A percentile compares a stretch with the other conserved stretches of the same genome.
Conservation (phyloP, 2,888 invertebrate species). For the Cheilosia urbana region DNA sequence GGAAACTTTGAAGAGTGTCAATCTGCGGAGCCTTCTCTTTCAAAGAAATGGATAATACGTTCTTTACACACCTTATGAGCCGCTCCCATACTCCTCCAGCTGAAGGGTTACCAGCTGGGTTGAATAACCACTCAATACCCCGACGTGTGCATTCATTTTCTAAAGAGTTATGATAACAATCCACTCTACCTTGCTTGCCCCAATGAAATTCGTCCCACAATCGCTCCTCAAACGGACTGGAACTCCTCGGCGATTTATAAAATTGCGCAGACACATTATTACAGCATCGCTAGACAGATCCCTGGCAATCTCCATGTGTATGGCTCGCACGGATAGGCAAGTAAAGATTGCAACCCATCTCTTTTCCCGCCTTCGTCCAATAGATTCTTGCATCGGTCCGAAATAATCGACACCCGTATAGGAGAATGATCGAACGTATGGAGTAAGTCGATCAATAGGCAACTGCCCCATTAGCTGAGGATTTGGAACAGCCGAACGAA, state of each 20-base stretch:
- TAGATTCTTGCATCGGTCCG: conserved; percentile 60
- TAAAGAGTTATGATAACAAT: conserved; percentile 24
- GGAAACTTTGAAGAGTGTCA: conserved; percentile 57
- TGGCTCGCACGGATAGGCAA: conserved; percentile 48
- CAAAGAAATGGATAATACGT: conserved; percentile 53
- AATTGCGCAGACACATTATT: conserved; percentile 50
- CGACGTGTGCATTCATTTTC: conserved; percentile 35
- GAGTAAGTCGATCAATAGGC: conserved; percentile 61
- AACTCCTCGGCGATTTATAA: conserved; percentile 56
- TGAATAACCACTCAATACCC: conserved; percentile 70
- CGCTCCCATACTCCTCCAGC: conserved; percentile 73
- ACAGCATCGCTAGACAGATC: conserved; percentile 59
- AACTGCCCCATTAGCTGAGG: conserved; percentile 76
- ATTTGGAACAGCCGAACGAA: conserved; percentile 28
- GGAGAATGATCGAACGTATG: conserved; percentile 65
- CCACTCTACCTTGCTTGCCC: conserved; percentile 42
- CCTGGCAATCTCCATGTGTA: conserved; percentile 57
- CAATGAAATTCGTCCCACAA: conserved; percentile 39
- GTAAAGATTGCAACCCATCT: conserved; percentile 70
- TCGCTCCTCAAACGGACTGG: conserved; percentile 43
- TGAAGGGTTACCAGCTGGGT: conserved; percentile 55
- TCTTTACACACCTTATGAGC: conserved; percentile 51
- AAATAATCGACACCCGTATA: conserved; percentile 76
- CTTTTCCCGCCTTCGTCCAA: conserved; percentile 69
- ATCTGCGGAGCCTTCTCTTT: conserved; percentile 63